These are phyloP conservation scores for Leucophora obtusa DNA, from an alignment of 2,888 invertebrate genomes.

Conservation along the genomic window DNA sequence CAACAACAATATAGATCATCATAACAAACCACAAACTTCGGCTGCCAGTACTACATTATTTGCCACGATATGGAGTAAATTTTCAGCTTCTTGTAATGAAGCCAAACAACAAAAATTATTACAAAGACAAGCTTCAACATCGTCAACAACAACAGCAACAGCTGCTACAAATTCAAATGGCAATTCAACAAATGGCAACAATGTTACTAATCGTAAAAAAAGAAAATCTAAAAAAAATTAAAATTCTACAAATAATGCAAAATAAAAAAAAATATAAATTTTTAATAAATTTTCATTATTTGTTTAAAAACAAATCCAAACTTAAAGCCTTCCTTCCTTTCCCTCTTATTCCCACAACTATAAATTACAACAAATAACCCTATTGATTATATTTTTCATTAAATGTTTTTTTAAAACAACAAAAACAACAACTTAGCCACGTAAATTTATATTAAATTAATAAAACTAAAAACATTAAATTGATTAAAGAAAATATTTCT, in stretches of 20 bases:
- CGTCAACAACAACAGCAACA: constrained; percentile 38
- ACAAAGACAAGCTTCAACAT: constrained; percentile 47
- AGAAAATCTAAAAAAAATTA: constrained; percentile 73
- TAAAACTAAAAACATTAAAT: constrained; percentile 14
- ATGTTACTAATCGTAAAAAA: constrained; percentile 72
- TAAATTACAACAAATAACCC: neutral
- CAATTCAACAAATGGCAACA: constrained; percentile 46
- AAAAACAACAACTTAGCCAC: constrained; percentile 45
- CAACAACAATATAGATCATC: constrained; percentile 60
- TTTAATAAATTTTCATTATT: neutral
- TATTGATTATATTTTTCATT: constrained; percentile 19
- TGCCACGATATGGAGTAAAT: constrained; percentile 68
- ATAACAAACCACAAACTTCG: constrained; percentile 62
- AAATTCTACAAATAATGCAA: constrained; percentile 48
- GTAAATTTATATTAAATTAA: constrained; percentile 61
- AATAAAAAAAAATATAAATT: constrained; percentile 35
- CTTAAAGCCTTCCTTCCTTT: constrained; percentile 8
- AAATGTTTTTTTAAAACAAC: constrained; percentile 43
- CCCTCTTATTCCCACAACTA: neutral
- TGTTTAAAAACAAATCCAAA: neutral
- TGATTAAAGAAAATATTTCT: constrained; percentile 38
- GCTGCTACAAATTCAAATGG: constrained; percentile 39
- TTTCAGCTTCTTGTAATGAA: constrained; percentile 63
- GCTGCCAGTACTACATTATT: constrained; percentile 66
- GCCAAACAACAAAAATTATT: constrained; percentile 50